A percentile compares a stretch with the other conserved stretches of the same genome.
phyloP scores from a whole-genome alignment of 2,888 invertebrate genomes.

The Elaeidobius kamerunicus region DNA sequence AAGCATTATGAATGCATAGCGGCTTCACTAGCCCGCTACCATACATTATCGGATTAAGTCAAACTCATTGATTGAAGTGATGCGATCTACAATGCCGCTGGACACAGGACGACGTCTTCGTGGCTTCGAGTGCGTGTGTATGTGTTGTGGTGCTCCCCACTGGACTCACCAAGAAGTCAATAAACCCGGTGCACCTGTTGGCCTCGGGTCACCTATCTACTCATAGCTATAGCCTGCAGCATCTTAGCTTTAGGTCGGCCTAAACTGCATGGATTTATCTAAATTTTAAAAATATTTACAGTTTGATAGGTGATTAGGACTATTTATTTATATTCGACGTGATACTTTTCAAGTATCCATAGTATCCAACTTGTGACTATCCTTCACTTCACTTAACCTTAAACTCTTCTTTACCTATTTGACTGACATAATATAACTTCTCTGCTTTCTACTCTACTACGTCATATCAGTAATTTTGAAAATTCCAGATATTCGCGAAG shows the following conservation, averaged over 20 bases:
- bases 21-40: constrained; percentile 1
- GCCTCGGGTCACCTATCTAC: constrained; percentile 48
- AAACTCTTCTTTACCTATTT: no score
- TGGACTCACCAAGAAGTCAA: constrained; percentile 47
- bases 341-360: no score
- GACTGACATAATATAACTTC: no score
- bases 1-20: neutral
- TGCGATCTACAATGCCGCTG: constrained; percentile 33
- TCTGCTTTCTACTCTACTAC: no score
- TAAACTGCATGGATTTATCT: constrained; percentile 24
- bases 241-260: constrained; percentile 17
- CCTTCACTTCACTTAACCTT: no score
- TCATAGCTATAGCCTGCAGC: constrained; percentile 37
- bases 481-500: no score
- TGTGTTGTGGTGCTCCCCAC: constrained; percentile 27
- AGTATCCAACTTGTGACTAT: no score
- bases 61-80: constrained; percentile 34
- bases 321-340: no score
- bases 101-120: constrained; percentile 19
- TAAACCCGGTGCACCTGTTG: constrained; percentile 52
- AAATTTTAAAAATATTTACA: no score
- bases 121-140: constrained; percentile 20
- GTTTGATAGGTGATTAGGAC: no score
- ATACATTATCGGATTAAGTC: constrained; percentile 21
- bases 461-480: no score